phyloP scores from a whole-genome alignment of 2,888 invertebrate species.

The Tetranychus truncatus region DNA sequence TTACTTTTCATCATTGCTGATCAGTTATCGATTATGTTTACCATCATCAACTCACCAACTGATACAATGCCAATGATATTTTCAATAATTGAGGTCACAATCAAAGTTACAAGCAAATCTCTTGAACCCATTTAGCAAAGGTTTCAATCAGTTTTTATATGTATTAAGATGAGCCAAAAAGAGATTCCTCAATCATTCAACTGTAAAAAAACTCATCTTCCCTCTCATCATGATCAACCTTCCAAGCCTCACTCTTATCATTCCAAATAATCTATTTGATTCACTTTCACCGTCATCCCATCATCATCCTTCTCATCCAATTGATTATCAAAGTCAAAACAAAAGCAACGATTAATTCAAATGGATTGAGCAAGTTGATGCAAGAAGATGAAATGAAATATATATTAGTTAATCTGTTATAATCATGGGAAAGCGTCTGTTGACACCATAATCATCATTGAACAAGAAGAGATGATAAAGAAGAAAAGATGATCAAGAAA shows the following conservation, averaged over 20 bases:
- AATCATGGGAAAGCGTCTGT: neutral
- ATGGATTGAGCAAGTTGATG: neutral
- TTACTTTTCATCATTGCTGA: neutral
- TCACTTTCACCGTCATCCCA: neutral
- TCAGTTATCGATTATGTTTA: constrained; percentile 1
- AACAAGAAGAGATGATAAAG: neutral
- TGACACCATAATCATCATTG: neutral
- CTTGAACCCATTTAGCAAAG: neutral
- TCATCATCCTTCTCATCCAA: neutral
- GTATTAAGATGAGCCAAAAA: neutral
- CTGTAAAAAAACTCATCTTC: neutral
- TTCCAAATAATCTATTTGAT: neutral
- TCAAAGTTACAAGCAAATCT: neutral
- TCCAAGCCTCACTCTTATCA: neutral
- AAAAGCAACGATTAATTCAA: neutral
- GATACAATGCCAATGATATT: neutral
- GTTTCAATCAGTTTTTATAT: neutral
- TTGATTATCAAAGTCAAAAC: neutral
- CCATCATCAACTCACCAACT: neutral
- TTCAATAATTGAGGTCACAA: neutral
- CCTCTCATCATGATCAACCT: neutral
- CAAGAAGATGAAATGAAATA: neutral
- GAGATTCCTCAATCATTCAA: neutral
- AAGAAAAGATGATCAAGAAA: neutral
- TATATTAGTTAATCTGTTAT: neutral